Percentiles rank a stretch among this genome's conserved stretches.
Evolutionary conservation across 2,888 invertebrate genomes (phyloP).

Genomic region (Cryptus viduatorius): DNA sequence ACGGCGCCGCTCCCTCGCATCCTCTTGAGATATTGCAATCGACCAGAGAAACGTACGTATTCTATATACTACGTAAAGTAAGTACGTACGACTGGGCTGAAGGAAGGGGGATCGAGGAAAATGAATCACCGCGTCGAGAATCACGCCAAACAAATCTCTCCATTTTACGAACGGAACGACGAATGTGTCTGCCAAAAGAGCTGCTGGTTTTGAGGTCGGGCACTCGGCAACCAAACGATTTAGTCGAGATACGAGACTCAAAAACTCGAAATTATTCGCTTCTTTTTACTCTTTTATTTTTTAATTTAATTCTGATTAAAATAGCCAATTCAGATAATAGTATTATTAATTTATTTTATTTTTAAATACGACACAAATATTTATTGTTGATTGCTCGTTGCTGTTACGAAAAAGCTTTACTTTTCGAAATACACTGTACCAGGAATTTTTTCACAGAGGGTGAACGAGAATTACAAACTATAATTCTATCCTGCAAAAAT

Average conservation of each 20-base stretch:
- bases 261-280: not conserved
- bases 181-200: conserved; percentile 60
- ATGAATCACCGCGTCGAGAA: conserved; percentile 65
- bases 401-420: no score
- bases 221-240: not conserved
- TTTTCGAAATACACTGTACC: no score
- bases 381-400: not conserved
- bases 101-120: conserved; percentile 26
- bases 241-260: conserved; percentile 17
- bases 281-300: not conserved
- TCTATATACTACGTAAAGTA: conserved; percentile 43
- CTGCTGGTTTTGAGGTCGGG: conserved; percentile 50
- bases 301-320: not conserved
- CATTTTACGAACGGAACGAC: conserved; percentile 36
- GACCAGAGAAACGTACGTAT: conserved; percentile 60
- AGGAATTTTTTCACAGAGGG: no score
- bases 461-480: no score
- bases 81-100: conserved; percentile 19
- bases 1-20: conserved; percentile 60
- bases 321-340: not conserved
- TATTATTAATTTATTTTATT: not conserved
- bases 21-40: conserved; percentile 67
- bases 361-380: not conserved
- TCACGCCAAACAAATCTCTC: conserved; percentile 66
- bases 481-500: no score